phyloP scores from a whole-genome alignment of 2,797 vertebrate genomes.

The Acanthornis magna region DNA sequence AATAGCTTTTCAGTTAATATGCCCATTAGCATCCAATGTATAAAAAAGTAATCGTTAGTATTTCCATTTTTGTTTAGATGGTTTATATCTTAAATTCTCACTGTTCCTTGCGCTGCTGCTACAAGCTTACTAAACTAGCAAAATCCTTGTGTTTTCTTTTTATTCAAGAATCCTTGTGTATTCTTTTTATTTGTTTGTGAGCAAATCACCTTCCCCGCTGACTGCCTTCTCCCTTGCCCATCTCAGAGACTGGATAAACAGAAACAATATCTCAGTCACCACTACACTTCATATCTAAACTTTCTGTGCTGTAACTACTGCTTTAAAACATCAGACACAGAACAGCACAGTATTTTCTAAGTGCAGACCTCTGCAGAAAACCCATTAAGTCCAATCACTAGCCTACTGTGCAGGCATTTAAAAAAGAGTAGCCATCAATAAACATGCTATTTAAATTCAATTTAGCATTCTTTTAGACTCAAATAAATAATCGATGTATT shows the following conservation, averaged over 20 bases:
- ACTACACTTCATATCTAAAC: background rate
- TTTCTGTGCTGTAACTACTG: background rate
- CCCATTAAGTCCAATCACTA: background rate
- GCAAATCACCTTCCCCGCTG: background rate
- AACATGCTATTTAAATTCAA: slow-evolving; percentile 50
- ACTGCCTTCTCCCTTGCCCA: background rate
- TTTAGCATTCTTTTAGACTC: slow-evolving; percentile 41
- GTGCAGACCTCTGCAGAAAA: background rate
- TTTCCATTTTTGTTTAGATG: background rate
- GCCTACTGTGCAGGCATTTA: background rate
- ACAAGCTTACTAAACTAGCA: background rate
- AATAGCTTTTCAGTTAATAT: background rate
- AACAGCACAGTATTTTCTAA: background rate
- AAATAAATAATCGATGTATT: slow-evolving; percentile 32
- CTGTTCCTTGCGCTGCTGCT: background rate
- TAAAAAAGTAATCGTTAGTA: background rate
- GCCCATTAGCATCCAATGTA: background rate
- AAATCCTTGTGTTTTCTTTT: background rate
- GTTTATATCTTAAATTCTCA: background rate
- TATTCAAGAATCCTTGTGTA: background rate
- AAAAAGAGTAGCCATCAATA: background rate
- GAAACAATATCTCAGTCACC: background rate
- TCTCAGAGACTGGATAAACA: background rate
- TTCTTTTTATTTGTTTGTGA: background rate
- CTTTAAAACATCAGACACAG: background rate